Evolutionary conservation across 2,797 vertebrate genomes (phyloP).

Genomic region (Sebastes alutus): DNA sequence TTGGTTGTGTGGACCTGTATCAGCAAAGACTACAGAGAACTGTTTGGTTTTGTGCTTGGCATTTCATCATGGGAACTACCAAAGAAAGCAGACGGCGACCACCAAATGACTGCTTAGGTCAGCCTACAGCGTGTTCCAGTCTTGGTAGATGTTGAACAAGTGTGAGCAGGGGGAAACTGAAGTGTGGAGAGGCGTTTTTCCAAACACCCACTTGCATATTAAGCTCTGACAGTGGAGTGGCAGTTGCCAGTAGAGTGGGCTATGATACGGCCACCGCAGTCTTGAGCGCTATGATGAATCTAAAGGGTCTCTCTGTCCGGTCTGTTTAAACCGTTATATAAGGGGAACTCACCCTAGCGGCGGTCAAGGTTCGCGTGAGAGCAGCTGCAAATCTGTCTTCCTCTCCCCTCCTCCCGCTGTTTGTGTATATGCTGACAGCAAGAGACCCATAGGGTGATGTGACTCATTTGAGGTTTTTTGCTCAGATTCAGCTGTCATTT

Average conservation of each 20-base stretch:
- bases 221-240: slow-evolving; percentile 39
- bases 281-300: slow-evolving; percentile 35
- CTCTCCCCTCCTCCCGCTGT: slow-evolving; percentile 3
- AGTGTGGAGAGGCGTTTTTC: slow-evolving; percentile 32
- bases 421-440: slow-evolving; percentile 64
- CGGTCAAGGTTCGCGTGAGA: slow-evolving; percentile 50
- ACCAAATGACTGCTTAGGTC: slow-evolving; percentile 23
- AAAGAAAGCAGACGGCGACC: slow-evolving; percentile 4
- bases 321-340: slow-evolving; percentile 44
- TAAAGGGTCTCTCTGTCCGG: slow-evolving; percentile 35
- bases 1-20: slow-evolving; percentile 63
- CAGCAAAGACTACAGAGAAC: slow-evolving; percentile 55
- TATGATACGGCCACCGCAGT: slow-evolving; percentile 29
- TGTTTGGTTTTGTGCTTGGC: slow-evolving; percentile 46
- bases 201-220: slow-evolving; percentile 29
- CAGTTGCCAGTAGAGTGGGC: slow-evolving; percentile 46
- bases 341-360: slow-evolving; percentile 38
- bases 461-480: slow-evolving; percentile 57
- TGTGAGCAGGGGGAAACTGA: slow-evolving; percentile 2
- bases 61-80: slow-evolving; percentile 38
- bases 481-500: slow-evolving; percentile 67
- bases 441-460: slow-evolving; percentile 61
- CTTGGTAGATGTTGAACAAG: slow-evolving; percentile 27
- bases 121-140: slow-evolving; percentile 19
- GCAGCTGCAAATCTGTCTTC: slow-evolving; percentile 42